These are phyloP conservation scores for Hiodon alosoides DNA, from an alignment of 2,113 vertebrate species.

Conservation along the genomic window DNA sequence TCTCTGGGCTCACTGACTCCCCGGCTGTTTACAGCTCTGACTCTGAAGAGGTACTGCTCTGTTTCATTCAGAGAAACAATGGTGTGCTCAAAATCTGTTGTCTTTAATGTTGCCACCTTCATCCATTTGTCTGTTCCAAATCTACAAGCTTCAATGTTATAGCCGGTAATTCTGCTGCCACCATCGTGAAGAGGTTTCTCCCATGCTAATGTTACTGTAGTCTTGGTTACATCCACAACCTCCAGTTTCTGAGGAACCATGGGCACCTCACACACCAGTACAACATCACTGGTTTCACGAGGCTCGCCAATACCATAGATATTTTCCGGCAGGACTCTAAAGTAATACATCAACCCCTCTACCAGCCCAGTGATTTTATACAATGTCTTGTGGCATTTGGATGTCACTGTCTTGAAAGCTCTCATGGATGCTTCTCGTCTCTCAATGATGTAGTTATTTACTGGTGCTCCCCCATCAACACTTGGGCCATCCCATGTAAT, in stretches of 20 bases:
- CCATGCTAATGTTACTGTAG: constrained; percentile 85
- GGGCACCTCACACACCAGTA: constrained; percentile 88
- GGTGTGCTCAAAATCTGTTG: constrained; percentile 79
- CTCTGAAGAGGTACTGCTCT: constrained; percentile 90
- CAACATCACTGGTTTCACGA: constrained; percentile 79
- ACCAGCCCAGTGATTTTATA: constrained; percentile 81
- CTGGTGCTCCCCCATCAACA: constrained; percentile 90
- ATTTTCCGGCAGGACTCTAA: constrained; percentile 92
- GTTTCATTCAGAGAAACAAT: constrained; percentile 89
- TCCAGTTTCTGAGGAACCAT: constrained; percentile 82
- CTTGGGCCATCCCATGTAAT: constrained; percentile 89
- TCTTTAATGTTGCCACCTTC: constrained; percentile 87
- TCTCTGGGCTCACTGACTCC: constrained; percentile 86
- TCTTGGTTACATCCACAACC: constrained; percentile 85
- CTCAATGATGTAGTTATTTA: constrained; percentile 92
- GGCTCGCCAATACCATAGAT: constrained; percentile 93
- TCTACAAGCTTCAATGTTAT: constrained; percentile 88
- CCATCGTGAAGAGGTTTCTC: constrained; percentile 96
- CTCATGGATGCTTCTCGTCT: constrained; percentile 95
- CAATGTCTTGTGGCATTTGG: constrained; percentile 90
- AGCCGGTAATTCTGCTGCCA: constrained; percentile 86
- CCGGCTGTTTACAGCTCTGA: constrained; percentile 87
- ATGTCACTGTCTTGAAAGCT: constrained; percentile 93
- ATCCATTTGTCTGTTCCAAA: constrained; percentile 92
- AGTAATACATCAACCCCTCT: constrained; percentile 93